Percentiles rank a stretch among this genome's conserved stretches.
phyloP scores from a whole-genome alignment of 2,113 vertebrate genomes.

The Gasterosteus nipponicus region DNA sequence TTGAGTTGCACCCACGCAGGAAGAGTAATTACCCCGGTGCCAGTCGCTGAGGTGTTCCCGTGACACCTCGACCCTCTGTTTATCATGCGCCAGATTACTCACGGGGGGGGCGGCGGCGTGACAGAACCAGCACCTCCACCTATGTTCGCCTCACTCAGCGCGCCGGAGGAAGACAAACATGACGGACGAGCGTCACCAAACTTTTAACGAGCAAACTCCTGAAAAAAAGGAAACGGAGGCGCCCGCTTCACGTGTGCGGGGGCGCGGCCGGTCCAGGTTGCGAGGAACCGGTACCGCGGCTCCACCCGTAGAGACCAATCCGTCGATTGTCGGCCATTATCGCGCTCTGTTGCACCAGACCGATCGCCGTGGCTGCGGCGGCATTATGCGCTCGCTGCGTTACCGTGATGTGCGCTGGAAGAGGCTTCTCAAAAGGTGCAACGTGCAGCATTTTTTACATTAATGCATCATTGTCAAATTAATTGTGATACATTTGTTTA shows the following conservation, averaged over 20 bases:
- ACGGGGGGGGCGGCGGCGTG: constrained; percentile 43
- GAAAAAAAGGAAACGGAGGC: too few relatives aligned
- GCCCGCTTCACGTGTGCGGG: too few relatives aligned
- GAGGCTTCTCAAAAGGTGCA: constrained; percentile 51
- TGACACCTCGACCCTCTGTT: constrained; percentile 79
- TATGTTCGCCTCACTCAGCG: constrained; percentile 50
- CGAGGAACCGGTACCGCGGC: too few relatives aligned
- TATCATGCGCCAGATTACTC: too few relatives aligned
- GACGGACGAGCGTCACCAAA: constrained; percentile 49
- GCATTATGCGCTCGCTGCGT: constrained; percentile 54
- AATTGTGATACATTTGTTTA: constrained; percentile 75
- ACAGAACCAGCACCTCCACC: constrained; percentile 67
- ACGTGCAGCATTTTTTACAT: constrained; percentile 56
- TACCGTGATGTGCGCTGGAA: constrained; percentile 53
- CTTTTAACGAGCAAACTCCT: constrained; percentile 67
- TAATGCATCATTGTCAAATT: constrained; percentile 69
- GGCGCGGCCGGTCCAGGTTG: too few relatives aligned
- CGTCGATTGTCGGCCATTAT: too few relatives aligned
- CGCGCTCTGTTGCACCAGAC: too few relatives aligned
- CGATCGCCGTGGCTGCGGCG: too few relatives aligned
- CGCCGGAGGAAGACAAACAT: constrained; percentile 51
- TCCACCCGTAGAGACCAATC: too few relatives aligned
- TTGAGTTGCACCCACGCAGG: constrained; percentile 75
- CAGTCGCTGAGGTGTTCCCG: constrained; percentile 75
- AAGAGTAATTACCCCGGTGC: constrained; percentile 81